Base-by-base conservation (phyloP, 2,888 invertebrate genomes). In the Psylliodes chrysocephalus region DNA sequence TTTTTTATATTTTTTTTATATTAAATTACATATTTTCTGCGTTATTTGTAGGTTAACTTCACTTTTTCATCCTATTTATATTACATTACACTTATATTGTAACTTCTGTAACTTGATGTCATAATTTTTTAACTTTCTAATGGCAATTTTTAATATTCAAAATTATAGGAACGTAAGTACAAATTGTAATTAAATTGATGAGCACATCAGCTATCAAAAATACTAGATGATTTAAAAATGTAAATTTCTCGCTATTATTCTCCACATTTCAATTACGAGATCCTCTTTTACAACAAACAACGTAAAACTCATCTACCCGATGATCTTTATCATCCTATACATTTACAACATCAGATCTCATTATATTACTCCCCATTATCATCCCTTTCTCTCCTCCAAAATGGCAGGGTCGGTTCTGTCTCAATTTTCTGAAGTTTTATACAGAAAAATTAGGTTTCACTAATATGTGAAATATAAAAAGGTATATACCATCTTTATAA, bases 261-360 rank as follows among this genome's bases (percentile, higher is more conserved):
- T 33, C 49, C 10, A 14, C 47, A 59, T 49, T 59, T 59, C 59
- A 59, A 59, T 59, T 59, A 59, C 28, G 40, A 8, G 49, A 40
- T 40, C 28, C 49, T 49, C 59, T 59, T 49, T 59, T 51, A 35
- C 47, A 49, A 35, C 49, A 28, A 59, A 59, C 49, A 59, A 38
- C 38, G 38, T 49, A 38, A 57, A 59, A 59, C 40, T 59, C 59
- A 51, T 59, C 49, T 49, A 18, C 49, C 49, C 59, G 59, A 59
- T 59, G 59, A 59, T 59, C 59, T 33, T 59, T 59, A 59, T 59
- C 59, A 40, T 51, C 51, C 25, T 59, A 59, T 59, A 59, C 59
- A 59, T 59, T 59, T 59, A 59, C 59, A 59, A 59, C 59, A 59
- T 59, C 59, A 59, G 59, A 59, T 59, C 49, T 59, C 59, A 59